Base-by-base conservation (phyloP, 2,113 vertebrate species). In the Anhinga rufa region DNA sequence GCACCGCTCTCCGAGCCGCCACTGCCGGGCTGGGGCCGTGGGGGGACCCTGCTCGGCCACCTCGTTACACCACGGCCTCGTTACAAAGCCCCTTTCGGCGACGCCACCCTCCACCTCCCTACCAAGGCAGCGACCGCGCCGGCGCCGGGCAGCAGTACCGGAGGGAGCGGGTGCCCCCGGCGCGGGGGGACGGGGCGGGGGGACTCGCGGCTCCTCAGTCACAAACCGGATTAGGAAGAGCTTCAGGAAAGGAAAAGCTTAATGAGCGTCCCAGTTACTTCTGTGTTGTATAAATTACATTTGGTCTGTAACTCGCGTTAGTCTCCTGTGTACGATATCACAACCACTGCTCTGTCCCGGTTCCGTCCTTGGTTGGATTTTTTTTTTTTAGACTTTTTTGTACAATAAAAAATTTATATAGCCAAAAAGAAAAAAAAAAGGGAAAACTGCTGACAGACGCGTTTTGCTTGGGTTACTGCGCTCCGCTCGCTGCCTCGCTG, bases 321-420 rank as follows among this genome's bases (percentile, higher is more conserved):
- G 98, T 96, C 98, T 98, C 96, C 98, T 97, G 98, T 98, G 98
- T 98, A 17, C 51, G 17, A 97, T 98, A 98, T 97, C 97, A 97
- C 98, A 98, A 98, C 96, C 97, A 96, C 98, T 95, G 97, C 97
- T 97, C 82, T 80, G 82, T 78, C 92, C 96, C 95, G 96, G 97
- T 87, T 98, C 98, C 97, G 97, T 76, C 92, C 85, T 51, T 7
- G 49, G 58, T 28, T 75, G 70, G 9, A 22, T 55, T 71, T 87
- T 26, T 93, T 97, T 92, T 98, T 98, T 98, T 98, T 97, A 98
- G 97, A 90, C 85, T 97, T 98, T 98, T 98, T 99, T 98, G 98
- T 99, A 98, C 98, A 98, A 98, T 98, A 99, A 99, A 95, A 98
- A 98, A 98, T 98, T 98, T 98, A 98, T 98, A 98, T 98, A 98